Evolutionary conservation across 1,140 invertebrate species (phyloP), one percentile per base, ranked within the genome.

Genomic region (Zaprionus vittiger): DNA sequence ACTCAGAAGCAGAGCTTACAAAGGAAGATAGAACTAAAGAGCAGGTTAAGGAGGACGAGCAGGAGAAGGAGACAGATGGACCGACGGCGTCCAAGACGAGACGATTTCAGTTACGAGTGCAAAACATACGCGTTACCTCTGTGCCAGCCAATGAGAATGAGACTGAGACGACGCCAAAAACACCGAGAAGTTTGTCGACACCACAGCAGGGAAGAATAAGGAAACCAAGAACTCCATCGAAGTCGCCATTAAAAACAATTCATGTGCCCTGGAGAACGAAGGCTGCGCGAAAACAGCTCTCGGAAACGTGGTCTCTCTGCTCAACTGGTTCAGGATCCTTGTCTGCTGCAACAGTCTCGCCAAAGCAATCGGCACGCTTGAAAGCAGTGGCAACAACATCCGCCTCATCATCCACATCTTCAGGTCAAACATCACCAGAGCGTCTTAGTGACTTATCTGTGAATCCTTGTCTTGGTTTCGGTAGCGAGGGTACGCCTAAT

Each of bases 191-290:
- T 4, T 15, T 7, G 11, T 56, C 61, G 2, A n/a, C n/a, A 17
- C 24, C 7, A 9, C 34, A 44, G 5, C 28, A 28, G n/a, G 28
- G 9, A n/a, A 56, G 54, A 28, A n/a, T 7, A 17, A 62, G 20
- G 9, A 12, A 14, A 4, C 38, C 31, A 34, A 34, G 14, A 14
- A 5, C 38, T 9, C 37, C 28, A 22, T 31, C 64, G 1, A 49
- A 52, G 3, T 26, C 38, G 6, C 17, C 24, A 2, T 22, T 5
- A 56, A 74, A 75, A 34, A 38, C 37, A 41, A 22, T 54, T n/a
- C 66, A 55, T 7, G 55, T 72, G 37, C 85, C 85, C 2, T 90
- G 85, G 85, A 80, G 69, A 65, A 90, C 85, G 37, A 90, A 90
- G 61, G 85, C 86, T 3, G 85, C 85, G 12, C 77, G 86, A 17